These are phyloP conservation scores for Diaphora mendica DNA, from an alignment of 2,888 invertebrate species.

Conservation along the genomic window DNA sequence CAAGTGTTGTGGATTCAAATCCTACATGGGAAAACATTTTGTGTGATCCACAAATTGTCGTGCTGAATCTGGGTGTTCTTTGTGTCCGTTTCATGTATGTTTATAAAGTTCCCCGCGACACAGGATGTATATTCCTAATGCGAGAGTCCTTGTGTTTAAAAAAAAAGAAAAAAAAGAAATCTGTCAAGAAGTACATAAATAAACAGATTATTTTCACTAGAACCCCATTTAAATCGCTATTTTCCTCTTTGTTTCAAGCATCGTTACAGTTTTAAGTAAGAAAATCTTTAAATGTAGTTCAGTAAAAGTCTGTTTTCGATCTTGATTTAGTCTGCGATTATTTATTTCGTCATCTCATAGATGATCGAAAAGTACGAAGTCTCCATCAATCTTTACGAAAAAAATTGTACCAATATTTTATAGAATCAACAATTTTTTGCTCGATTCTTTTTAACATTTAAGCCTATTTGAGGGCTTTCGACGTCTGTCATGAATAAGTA, in stretches of 20 bases:
- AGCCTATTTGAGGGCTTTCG: not conserved
- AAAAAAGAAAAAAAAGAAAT: not conserved
- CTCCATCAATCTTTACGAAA: constrained; percentile 10
- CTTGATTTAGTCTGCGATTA: constrained; percentile 25
- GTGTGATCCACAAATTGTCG: too few relatives aligned
- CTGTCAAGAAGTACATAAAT: not conserved
- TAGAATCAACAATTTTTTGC: not conserved
- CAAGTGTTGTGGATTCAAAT: too few relatives aligned
- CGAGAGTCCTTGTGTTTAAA: too few relatives aligned
- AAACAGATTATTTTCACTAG: not conserved
- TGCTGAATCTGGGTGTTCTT: too few relatives aligned
- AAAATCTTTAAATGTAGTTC: constrained; percentile 15
- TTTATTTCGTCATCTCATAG: constrained; percentile 25
- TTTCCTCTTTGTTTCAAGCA: not conserved
- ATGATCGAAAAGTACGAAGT: constrained; percentile 5
- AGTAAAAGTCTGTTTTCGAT: constrained; percentile 19
- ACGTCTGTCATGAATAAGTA: not conserved
- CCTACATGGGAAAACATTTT: too few relatives aligned
- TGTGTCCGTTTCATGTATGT: too few relatives aligned
- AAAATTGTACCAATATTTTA: not conserved
- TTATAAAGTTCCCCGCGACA: too few relatives aligned
- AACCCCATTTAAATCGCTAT: not conserved
- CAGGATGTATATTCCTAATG: too few relatives aligned
- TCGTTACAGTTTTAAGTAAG: not conserved
- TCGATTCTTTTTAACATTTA: not conserved